Conservation (phyloP, 1,140 invertebrate genomes). For the Ladona fulva region DNA sequence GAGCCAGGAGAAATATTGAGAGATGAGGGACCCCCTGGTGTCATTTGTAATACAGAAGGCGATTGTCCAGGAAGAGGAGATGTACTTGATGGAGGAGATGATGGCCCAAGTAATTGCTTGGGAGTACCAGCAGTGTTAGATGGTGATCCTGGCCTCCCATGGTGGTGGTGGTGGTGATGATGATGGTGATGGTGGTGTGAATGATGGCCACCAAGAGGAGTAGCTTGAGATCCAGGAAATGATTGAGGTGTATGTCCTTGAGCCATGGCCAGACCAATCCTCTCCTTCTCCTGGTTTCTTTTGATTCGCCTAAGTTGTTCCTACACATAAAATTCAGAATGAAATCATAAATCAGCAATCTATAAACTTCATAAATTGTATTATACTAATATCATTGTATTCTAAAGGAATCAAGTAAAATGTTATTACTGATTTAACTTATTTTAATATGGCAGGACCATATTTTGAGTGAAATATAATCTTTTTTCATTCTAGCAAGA, state of each 20-base stretch:
- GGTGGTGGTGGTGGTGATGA: conserved; percentile 28
- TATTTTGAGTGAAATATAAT: too few relatives aligned
- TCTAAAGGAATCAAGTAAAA: too few relatives aligned
- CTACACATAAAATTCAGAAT: neutral
- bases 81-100: neutral
- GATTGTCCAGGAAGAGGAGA: conserved; percentile 11
- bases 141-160: conserved; percentile 31
- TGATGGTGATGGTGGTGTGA: conserved; percentile 26
- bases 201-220: conserved; percentile 10
- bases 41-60: neutral
- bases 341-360: too few relatives aligned
- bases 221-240: neutral
- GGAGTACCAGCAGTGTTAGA: conserved; percentile 24
- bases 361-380: too few relatives aligned
- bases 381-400: too few relatives aligned
- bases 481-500: too few relatives aligned
- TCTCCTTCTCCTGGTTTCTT: conserved; percentile 81
- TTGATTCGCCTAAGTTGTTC: conserved; percentile 92
- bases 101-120: neutral
- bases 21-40: conserved; percentile 12
- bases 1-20: conserved; percentile 12
- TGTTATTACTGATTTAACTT: too few relatives aligned
- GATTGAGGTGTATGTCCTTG: conserved; percentile 29
- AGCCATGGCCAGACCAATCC: conserved; percentile 34
- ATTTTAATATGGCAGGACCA: too few relatives aligned